Percentiles rank a stretch among this genome's conserved stretches.
phyloP scores from a whole-genome alignment of 2,797 vertebrate genomes.

The Xenentodon cancila region DNA sequence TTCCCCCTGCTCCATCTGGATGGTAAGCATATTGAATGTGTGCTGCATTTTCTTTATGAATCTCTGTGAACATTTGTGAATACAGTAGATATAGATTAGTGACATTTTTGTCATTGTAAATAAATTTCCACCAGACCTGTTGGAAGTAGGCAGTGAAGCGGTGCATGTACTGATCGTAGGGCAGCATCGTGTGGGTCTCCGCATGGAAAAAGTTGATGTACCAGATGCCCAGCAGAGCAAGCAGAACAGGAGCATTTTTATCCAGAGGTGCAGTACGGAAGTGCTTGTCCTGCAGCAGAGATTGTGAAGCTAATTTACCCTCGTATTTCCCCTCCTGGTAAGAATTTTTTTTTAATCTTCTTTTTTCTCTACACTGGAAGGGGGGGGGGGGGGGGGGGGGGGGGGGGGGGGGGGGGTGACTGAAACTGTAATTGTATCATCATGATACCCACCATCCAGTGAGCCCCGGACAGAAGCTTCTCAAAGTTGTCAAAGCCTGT shows the following conservation, averaged over 20 bases:
- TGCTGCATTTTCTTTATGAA: too few species aligned
- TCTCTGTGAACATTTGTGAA: too few species aligned
- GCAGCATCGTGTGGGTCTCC: conserved; percentile 94
- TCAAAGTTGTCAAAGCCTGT: conserved; percentile 96
- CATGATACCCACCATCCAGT: conserved; percentile 90
- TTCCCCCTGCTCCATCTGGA: too few species aligned
- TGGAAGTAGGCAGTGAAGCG: conserved; percentile 99
- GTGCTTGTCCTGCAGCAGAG: conserved; percentile 88
- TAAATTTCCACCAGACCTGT: conserved; percentile 82
- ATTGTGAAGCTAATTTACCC: neutral
- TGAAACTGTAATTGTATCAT: neutral
- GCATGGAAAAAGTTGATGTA: conserved; percentile 95
- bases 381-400: neutral
- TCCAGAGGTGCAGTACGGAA: conserved; percentile 90
- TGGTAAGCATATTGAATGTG: too few species aligned
- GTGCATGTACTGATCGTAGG: conserved; percentile 98
- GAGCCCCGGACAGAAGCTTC: conserved; percentile 92
- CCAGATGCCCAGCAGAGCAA: conserved; percentile 95
- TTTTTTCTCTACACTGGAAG: neutral
- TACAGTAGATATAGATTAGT: neutral
- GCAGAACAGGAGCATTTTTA: conserved; percentile 88
- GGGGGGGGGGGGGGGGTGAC: too few species aligned
- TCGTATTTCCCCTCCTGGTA: neutral
- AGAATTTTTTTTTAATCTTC: neutral
- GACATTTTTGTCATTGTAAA: too few species aligned